Evolutionary conservation across 2,888 invertebrate genomes (phyloP).

Genomic region (Aelia acuminata): DNA sequence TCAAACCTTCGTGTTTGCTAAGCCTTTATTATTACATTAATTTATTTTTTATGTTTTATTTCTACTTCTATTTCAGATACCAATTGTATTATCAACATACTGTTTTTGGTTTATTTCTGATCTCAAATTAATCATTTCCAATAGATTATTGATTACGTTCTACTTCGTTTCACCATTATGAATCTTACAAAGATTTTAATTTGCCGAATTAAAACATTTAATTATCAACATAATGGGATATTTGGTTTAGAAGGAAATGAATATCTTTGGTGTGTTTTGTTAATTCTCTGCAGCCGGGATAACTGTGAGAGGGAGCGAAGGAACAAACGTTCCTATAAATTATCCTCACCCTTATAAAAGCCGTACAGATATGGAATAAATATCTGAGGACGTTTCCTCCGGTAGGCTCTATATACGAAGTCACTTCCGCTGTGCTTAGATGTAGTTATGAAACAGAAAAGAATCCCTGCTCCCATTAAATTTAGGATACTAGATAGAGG

Average conservation of each 20-base stretch:
- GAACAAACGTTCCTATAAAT: background rate
- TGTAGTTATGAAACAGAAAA: constrained; percentile 33
- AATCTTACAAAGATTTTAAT: too few relatives aligned
- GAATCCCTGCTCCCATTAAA: background rate
- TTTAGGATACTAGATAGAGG: constrained; percentile 43
- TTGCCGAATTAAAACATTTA: too few relatives aligned
- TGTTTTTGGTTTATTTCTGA: too few relatives aligned
- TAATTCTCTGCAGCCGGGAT: background rate
- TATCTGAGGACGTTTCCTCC: constrained; percentile 15
- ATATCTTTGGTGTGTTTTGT: background rate
- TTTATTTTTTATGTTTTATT: too few relatives aligned
- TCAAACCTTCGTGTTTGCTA: too few relatives aligned
- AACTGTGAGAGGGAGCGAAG: background rate
- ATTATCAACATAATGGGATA: too few relatives aligned
- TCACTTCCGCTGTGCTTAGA: constrained; percentile 25
- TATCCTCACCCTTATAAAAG: background rate
- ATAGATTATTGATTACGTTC: too few relatives aligned
- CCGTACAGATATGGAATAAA: background rate
- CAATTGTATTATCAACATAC: too few relatives aligned
- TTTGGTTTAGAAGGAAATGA: background rate
- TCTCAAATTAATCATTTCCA: too few relatives aligned
- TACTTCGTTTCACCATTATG: too few relatives aligned
- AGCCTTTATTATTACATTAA: too few relatives aligned
- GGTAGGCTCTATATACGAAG: background rate
- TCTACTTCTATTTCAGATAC: too few relatives aligned